Evolutionary conservation across 1,140 invertebrate species (phyloP), one percentile per base, ranked within the genome.

Genomic region (Ptiloglossa arizonensis): DNA sequence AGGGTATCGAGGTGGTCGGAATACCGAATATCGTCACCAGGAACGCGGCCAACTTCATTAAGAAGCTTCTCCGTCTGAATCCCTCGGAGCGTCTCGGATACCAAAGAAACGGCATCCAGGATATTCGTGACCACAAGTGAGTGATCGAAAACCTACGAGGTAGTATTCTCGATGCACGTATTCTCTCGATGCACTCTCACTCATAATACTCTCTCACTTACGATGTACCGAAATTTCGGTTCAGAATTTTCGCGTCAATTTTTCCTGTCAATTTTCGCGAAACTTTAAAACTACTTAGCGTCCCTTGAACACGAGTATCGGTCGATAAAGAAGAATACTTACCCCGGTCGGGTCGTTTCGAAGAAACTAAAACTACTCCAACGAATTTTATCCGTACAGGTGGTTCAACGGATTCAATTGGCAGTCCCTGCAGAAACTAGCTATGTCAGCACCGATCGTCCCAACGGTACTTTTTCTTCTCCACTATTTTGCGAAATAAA

Each of bases 371-470:
- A 52, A 5, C 32, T 9, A 15, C 24, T 56, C 13, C 57, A 22
- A 70, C 19, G 4, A 22, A 63, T 50, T 46, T 2, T 81, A 86
- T 87, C 80, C 83, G 69, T 68, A 59, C 81, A 95, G 96, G 84
- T 99, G 98, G 97, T 99, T 98, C 93, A 95, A 97, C 86, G 97
- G 96, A 62, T 98, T 99, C 88, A 97, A 99, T 88, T 99, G 98
- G 98, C 95, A 97, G 81, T 96, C 95, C 15, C 91, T 99, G 24
- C 93, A 94, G 29, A 94, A 94, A 67, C 92, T 95, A 78, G 95
- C 94, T 44, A 86, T 98, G 54, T 94, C 95, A 71, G 95, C 97
- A 17, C 97, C 97, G 0, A 96, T 98, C 32, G 93, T 97, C 66
- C 96, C 97, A 64, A 94, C 95, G 63, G 96, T 98, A 80, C 5